These are phyloP conservation scores for Orthonychiurus folsomi DNA, from an alignment of 2,888 invertebrate species.

Conservation along the genomic window DNA sequence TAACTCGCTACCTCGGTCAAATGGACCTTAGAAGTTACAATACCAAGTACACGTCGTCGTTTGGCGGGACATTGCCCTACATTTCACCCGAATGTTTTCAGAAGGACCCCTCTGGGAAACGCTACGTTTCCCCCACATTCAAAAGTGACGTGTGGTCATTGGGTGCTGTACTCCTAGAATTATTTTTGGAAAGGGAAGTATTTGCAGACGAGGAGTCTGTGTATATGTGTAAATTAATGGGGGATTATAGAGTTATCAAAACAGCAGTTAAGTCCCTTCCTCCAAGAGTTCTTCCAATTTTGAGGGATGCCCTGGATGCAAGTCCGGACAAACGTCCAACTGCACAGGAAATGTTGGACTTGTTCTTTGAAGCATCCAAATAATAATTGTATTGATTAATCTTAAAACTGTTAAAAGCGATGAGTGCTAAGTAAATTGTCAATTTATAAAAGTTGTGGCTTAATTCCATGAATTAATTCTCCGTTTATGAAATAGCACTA, in stretches of 20 bases:
- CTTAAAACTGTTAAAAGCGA: too few species aligned
- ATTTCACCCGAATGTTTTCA: conserved; percentile 14
- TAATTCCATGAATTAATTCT: too few species aligned
- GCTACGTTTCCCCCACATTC: conserved; percentile 13
- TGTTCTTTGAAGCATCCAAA: conserved; percentile 3
- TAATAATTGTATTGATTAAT: too few species aligned
- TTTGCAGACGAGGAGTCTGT: conserved; percentile 3
- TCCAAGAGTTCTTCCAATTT: not conserved
- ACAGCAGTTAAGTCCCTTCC: not conserved
- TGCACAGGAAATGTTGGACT: not conserved
- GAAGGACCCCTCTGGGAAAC: conserved; percentile 1
- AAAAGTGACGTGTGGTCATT: conserved; percentile 15
- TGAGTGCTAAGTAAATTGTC: too few species aligned
- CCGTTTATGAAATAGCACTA: too few species aligned
- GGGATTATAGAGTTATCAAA: conserved; percentile 6
- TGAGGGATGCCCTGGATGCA: not conserved
- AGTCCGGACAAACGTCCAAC: not conserved
- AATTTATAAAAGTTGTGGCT: too few species aligned
- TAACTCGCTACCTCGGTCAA: conserved; percentile 13
- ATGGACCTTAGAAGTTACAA: conserved; percentile 11
- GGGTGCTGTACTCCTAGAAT: conserved; percentile 9
- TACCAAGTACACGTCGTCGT: conserved; percentile 9
- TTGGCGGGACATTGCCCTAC: conserved; percentile 17
- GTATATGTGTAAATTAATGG: conserved; percentile 3
- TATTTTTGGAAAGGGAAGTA: conserved; percentile 12